phyloP scores from a whole-genome alignment of 1,140 invertebrate genomes.

The Drosophila quadrilineata region DNA sequence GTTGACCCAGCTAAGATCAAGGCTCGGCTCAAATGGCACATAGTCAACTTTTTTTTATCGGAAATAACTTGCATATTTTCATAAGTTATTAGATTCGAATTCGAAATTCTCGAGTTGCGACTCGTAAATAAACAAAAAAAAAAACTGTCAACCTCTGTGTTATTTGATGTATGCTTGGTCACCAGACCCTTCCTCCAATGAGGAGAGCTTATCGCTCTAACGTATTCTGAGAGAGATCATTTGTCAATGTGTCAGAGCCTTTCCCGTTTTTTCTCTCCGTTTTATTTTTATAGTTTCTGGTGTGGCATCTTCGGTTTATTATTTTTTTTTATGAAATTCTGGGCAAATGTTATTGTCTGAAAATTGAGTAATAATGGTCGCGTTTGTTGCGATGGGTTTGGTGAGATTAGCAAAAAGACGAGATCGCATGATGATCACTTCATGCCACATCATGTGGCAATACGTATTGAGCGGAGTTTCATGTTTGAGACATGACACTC shows the following conservation, averaged over 20 bases:
- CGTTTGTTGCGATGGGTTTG: slow-evolving; percentile 52
- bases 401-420: slow-evolving; percentile 55
- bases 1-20: slow-evolving; percentile 56
- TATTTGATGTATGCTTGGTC: slow-evolving; percentile 52
- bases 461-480: slow-evolving; percentile 13
- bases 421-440: not conserved
- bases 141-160: slow-evolving; percentile 38
- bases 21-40: slow-evolving; percentile 29
- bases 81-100: slow-evolving; percentile 1
- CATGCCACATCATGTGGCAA: slow-evolving; percentile 41
- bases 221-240: slow-evolving; percentile 49
- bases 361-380: slow-evolving; percentile 68
- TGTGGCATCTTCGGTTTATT: slow-evolving; percentile 62
- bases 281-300: slow-evolving; percentile 38
- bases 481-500: slow-evolving; percentile 13
- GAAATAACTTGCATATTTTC: not conserved
- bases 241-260: slow-evolving; percentile 68
- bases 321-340: slow-evolving; percentile 45
- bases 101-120: not conserved
- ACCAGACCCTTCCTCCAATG: not conserved
- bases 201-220: slow-evolving; percentile 45
- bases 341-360: slow-evolving; percentile 59
- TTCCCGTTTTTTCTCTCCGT: slow-evolving; percentile 2
- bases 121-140: too few relatives aligned
- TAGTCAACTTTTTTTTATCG: not conserved